A percentile compares a stretch with the other conserved stretches of the same genome.
These are phyloP conservation scores for Nomada ferruginata DNA, from an alignment of 2,888 invertebrate species.

Conservation along the genomic window DNA sequence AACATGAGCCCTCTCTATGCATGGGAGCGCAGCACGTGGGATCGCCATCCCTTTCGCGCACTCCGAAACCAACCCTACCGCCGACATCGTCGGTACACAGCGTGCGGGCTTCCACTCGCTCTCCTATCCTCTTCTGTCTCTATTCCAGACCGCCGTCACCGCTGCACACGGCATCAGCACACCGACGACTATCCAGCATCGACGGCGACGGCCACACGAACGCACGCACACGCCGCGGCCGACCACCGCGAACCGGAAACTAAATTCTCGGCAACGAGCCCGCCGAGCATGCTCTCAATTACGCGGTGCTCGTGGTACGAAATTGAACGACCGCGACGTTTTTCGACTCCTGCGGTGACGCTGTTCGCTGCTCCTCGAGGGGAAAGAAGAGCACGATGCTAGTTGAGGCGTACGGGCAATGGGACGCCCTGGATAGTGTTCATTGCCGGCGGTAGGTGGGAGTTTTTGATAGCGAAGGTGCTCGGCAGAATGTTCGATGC, in stretches of 20 bases:
- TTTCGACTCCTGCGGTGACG: slow-evolving; percentile 72
- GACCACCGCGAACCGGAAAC: slow-evolving; percentile 75
- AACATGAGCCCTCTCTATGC: slow-evolving; percentile 83
- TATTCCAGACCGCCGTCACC: slow-evolving; percentile 54
- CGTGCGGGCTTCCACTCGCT: slow-evolving; percentile 45
- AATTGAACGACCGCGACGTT: slow-evolving; percentile 78
- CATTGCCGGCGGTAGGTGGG: neutral
- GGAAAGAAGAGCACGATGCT: slow-evolving; percentile 1
- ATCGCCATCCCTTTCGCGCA: slow-evolving; percentile 75
- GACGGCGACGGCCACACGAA: slow-evolving; percentile 44
- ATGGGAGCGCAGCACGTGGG: slow-evolving; percentile 82
- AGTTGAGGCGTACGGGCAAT: neutral
- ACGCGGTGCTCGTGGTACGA: slow-evolving; percentile 75
- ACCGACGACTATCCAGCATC: slow-evolving; percentile 37
- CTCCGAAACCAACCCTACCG: slow-evolving; percentile 48
- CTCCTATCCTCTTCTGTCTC: slow-evolving; percentile 32
- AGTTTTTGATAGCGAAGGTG: neutral
- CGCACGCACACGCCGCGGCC: slow-evolving; percentile 31
- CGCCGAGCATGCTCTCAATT: slow-evolving; percentile 81
- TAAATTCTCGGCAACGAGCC: slow-evolving; percentile 80
- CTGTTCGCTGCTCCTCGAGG: slow-evolving; percentile 1
- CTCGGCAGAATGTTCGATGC: neutral
- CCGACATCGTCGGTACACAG: slow-evolving; percentile 58
- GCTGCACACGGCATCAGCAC: slow-evolving; percentile 44
- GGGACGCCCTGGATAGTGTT: neutral